A percentile compares a stretch with the other conserved stretches of the same genome.
Conservation (phyloP, 2,797 vertebrate species). For the Rhodeus uyekii region DNA sequence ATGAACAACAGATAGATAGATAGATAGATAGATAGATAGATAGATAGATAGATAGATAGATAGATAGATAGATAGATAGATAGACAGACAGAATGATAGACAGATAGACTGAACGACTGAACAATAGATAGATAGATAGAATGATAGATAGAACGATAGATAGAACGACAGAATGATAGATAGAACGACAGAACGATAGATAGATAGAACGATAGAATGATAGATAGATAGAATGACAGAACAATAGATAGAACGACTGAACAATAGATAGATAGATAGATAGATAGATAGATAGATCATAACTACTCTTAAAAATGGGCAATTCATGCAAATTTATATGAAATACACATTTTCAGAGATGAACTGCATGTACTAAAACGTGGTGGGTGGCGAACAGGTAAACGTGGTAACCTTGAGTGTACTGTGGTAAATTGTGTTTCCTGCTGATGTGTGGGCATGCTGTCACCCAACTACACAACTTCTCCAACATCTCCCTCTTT, state of each 20-base stretch:
- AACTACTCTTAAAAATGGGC: not conserved
- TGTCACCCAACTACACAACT: not conserved
- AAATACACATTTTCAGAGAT: not conserved
- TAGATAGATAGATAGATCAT: not conserved
- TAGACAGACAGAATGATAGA: no score
- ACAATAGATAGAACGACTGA: not conserved
- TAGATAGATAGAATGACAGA: not conserved
- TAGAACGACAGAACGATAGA: conserved; percentile 6
- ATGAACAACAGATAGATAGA: not conserved
- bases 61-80: no score
- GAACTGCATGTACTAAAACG: not conserved
- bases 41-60: not conserved
- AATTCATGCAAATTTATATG: not conserved
- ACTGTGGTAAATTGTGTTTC: not conserved
- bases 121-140: not conserved
- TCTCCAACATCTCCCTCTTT: not conserved
- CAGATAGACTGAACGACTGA: no score
- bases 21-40: conserved; percentile 45
- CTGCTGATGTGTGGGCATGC: not conserved
- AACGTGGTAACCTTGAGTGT: no score
- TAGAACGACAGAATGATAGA: not conserved
- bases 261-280: not conserved
- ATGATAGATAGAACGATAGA: not conserved
- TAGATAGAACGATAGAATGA: not conserved
- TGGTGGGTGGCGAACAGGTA: not conserved